These are phyloP conservation scores for Limnephilus lunatus DNA, from an alignment of 2,888 invertebrate species.

Conservation along the genomic window DNA sequence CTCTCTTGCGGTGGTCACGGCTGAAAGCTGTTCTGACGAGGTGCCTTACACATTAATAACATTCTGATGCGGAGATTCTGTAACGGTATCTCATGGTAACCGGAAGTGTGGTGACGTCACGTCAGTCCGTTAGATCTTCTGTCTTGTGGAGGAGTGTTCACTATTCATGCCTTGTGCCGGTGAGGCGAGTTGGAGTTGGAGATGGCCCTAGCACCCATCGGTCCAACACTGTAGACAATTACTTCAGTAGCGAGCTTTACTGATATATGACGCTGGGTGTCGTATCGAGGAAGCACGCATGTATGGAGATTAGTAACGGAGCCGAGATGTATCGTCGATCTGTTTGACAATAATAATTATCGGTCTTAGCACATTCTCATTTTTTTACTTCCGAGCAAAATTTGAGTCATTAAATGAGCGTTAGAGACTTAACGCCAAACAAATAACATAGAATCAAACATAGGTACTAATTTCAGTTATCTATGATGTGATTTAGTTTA, in stretches of 20 bases:
- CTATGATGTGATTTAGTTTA: too few species aligned
- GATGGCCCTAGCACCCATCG: not conserved
- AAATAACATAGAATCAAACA: too few species aligned
- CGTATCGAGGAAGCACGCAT: not conserved
- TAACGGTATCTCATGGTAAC: conserved; percentile 17
- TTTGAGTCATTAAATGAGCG: too few species aligned
- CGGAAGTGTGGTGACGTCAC: conserved; percentile 31
- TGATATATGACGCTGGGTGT: not conserved
- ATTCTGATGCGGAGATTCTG: conserved; percentile 2
- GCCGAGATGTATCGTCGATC: not conserved
- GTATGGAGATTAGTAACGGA: conserved; percentile 8
- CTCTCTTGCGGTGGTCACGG: not conserved
- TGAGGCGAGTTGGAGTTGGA: not conserved
- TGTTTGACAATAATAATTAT: not conserved
- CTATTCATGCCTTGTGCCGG: not conserved
- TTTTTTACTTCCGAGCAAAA: not conserved
- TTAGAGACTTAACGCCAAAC: too few species aligned
- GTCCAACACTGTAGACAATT: not conserved
- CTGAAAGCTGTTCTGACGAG: not conserved
- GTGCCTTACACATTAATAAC: conserved; percentile 5
- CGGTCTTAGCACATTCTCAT: not conserved
- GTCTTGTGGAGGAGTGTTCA: not conserved
- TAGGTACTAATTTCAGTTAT: too few species aligned
- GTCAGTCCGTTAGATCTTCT: conserved; percentile 2
- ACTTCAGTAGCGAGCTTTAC: not conserved